Evolutionary conservation across 2,888 invertebrate genomes (phyloP), one percentile per base, ranked within the genome.

Genomic region (Seira sanloemensis): DNA sequence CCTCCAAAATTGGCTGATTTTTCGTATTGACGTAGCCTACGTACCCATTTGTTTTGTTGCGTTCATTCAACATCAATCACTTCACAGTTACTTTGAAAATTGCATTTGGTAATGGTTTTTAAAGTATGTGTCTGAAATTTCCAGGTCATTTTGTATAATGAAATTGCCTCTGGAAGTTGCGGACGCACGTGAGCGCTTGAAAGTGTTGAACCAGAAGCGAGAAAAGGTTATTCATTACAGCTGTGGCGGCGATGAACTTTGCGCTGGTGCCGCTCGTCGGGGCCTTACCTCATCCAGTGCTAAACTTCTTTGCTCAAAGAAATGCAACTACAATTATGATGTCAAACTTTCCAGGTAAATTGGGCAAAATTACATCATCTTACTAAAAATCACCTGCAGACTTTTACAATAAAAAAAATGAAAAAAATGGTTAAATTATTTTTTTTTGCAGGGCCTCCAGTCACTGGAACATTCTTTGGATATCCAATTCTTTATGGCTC

Each of bases 331-430:
- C 89, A 7, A 85, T 86, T 27, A 85, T 88, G 62, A 87, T 87
- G 85, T 88, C 87, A 7, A 88, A 88, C 71, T 88, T 88, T 46
- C 88, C 88, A 24, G 88, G 88, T 79, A 19, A 37, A 12, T 37
- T 37, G 12, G 4, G 12, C 37, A 37, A 12, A 37, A 37, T 37
- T 37, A 37, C 37, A 37, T 37, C 37, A 37, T 12, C 37, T 7
- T 4, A 37, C 4, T n/a, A 37, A 7, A 37, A 37, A 37, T 37
- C 12, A 12, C 37, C 37, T 7, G 37, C 12, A 37, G 12, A 37
- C 12, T 37, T 4, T 37, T 37, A 12, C 37, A 7, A 37, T 37
- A 12, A 37, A 37, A 7, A 37, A 37, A 37, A 37, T 12, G 12
- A 37, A 37, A 37, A 7, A 4, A 37, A 37, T 4, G 12, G 37